Percentiles rank a stretch among this genome's conserved stretches.
Evolutionary conservation across 2,113 vertebrate species (phyloP).

Genomic region (Lophotis ruficrista): DNA sequence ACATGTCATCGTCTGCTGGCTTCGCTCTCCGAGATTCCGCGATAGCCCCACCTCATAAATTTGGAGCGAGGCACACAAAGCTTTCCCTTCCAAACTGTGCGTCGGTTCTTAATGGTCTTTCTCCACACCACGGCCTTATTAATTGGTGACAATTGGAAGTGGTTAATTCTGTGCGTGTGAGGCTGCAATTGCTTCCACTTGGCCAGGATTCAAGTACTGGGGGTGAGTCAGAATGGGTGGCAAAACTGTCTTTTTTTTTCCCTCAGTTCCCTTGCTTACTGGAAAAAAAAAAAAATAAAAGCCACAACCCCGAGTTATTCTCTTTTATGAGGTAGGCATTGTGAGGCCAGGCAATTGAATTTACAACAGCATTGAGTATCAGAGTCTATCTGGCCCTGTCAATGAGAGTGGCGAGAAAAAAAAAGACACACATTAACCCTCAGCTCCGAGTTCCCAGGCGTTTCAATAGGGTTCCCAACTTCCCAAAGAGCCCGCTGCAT

Average conservation of each 20-base stretch:
- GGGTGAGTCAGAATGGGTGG: conserved; percentile 68
- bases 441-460: conserved; percentile 82
- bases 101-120: background rate
- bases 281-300: background rate
- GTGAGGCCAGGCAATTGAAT: conserved; percentile 78
- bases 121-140: background rate
- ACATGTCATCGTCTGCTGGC: background rate
- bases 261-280: conserved; percentile 23
- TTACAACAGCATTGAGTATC: conserved; percentile 81
- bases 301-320: conserved; percentile 68
- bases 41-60: background rate
- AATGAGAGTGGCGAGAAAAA: conserved; percentile 60
- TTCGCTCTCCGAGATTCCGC: background rate
- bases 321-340: conserved; percentile 74
- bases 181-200: conserved; percentile 61
- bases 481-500: conserved; percentile 88
- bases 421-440: conserved; percentile 87
- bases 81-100: background rate
- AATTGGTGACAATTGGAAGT: conserved; percentile 43
- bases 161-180: background rate
- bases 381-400: conserved; percentile 84
- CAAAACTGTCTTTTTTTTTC: conserved; percentile 59
- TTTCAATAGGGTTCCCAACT: conserved; percentile 83
- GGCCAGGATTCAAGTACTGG: conserved; percentile 50
- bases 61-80: background rate